Conservation (phyloP, 2,888 invertebrate species). For the Drosophila emarginata region DNA sequence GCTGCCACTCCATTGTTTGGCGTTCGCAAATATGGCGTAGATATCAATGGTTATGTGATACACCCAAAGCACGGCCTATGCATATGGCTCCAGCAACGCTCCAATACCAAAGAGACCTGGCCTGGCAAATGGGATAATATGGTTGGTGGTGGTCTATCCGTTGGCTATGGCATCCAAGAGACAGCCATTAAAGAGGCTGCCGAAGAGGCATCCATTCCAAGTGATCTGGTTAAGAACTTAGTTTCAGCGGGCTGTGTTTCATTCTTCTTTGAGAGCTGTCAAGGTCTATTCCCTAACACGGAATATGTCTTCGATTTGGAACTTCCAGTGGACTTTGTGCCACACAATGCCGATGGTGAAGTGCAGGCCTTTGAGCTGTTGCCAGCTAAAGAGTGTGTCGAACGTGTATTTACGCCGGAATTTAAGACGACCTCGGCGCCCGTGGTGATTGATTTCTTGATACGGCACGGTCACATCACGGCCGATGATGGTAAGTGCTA, state of each 20-base stretch:
- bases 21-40: conserved; percentile 95
- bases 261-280: conserved; percentile 94
- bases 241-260: conserved; percentile 83
- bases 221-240: conserved; percentile 86
- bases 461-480: conserved; percentile 94
- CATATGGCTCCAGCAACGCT: conserved; percentile 94
- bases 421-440: conserved; percentile 98
- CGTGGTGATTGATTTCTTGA: conserved; percentile 94
- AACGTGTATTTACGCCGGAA: conserved; percentile 90
- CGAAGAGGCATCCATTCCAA: conserved; percentile 95
- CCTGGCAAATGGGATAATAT: conserved; percentile 98
- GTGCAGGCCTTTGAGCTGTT: conserved; percentile 95
- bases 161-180: conserved; percentile 93
- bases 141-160: conserved; percentile 96
- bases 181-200: conserved; percentile 96
- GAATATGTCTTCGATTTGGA: conserved; percentile 97
- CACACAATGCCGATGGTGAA: conserved; percentile 97
- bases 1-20: conserved; percentile 97
- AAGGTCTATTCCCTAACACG: conserved; percentile 96
- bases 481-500: conserved; percentile 90
- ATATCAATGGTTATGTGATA: conserved; percentile 95
- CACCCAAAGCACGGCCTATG: conserved; percentile 93
- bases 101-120: conserved; percentile 96
- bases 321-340: conserved; percentile 93
- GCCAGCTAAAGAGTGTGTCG: conserved; percentile 91